phyloP scores from a whole-genome alignment of 2,797 vertebrate species.

The Peromyscus nudipes region DNA sequence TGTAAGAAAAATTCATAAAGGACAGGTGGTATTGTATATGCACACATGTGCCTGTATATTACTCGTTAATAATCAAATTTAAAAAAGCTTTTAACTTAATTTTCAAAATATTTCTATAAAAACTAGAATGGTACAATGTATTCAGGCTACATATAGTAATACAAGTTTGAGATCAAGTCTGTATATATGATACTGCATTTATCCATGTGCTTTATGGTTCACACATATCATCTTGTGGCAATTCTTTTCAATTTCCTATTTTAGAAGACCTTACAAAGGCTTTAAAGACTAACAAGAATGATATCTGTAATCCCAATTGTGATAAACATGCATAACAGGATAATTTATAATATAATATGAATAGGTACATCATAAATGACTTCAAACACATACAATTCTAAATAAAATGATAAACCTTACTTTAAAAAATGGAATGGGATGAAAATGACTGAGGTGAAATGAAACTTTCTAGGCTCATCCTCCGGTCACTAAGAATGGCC shows the following conservation, averaged over 20 bases:
- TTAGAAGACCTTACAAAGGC: constrained; percentile 35
- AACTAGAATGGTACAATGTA: constrained; percentile 19
- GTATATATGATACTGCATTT: background rate
- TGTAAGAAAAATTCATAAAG: constrained; percentile 25
- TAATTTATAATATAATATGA: constrained; percentile 45
- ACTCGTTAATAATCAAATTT: constrained; percentile 35
- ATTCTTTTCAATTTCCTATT: constrained; percentile 38
- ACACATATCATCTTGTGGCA: background rate
- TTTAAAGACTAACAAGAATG: constrained; percentile 45
- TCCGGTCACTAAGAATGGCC: constrained; percentile 81
- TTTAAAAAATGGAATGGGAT: constrained; percentile 80
- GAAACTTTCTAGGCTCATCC: constrained; percentile 59
- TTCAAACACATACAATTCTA: constrained; percentile 64
- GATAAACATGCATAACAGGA: constrained; percentile 55
- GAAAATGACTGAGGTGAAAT: constrained; percentile 81
- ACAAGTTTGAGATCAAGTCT: constrained; percentile 9
- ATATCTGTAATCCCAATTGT: constrained; percentile 23
- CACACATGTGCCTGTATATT: background rate
- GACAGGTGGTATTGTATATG: background rate
- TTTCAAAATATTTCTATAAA: constrained; percentile 65
- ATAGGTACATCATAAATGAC: constrained; percentile 52
- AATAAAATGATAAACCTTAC: constrained; percentile 20
- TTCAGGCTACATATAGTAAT: constrained; percentile 6
- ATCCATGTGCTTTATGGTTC: background rate
- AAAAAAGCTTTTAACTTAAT: constrained; percentile 20